Evolutionary conservation across 2,113 vertebrate species (phyloP), one percentile per base, ranked within the genome.

Genomic region (Ibidorhyncha struthersii): DNA sequence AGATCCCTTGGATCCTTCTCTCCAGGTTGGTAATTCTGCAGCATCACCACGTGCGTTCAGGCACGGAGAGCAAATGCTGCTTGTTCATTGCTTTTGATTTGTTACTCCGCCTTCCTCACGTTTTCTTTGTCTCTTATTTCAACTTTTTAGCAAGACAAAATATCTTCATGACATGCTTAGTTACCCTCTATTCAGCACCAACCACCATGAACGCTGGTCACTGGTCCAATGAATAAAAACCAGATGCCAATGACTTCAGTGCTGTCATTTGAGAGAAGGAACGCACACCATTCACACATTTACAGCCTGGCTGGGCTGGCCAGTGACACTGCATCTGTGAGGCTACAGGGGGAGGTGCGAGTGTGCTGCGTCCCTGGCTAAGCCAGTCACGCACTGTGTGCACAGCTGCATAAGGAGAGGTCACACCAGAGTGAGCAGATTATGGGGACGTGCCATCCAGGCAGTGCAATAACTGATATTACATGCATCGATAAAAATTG

Each of bases 141-240:
- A 49, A 9, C 12, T 34, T 56, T 56, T 55, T 34, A 80, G 14
- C 62, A 87, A 0, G 1, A 82, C 11, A 47, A 82, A 67, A 27
- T 38, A 47, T 15, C 45, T 55, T 34, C 32, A 49, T 32, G 19
- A 36, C 1, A 2, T 0, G 1, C 52, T 62, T 25, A 1, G 26
- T 47, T 86, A 56, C 23, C 25, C 18, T 78, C 47, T 6, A 0
- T 47, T 36, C 69, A 67, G 34, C 53, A 53, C 6, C 5, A 5
- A 25, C 0, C 6, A 3, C 40, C 66, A 40, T 0, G 0, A 50
- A 9, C 2, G 1, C n/a, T 34, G 36, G n/a, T 36, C 41, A 30
- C 15, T 1, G 2, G 8, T n/a, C 12, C 67, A 27, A 20, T 30
- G 41, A 61, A 34, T 41, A n/a, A 50, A 78, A 56, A 9, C 8